These are phyloP conservation scores for Tuberolachnus salignus DNA, from an alignment of 2,888 invertebrate species.

Conservation along the genomic window DNA sequence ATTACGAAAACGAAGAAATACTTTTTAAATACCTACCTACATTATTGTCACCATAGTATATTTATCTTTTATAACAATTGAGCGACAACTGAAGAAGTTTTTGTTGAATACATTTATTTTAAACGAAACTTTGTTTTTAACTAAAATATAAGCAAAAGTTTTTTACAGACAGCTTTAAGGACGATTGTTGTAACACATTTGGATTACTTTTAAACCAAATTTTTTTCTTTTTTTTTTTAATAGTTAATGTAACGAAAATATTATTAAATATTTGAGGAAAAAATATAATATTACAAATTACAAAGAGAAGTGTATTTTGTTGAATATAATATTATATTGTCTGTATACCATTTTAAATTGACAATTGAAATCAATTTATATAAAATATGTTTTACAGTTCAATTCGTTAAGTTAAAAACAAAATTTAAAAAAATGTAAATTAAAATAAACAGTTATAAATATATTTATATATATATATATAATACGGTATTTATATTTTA, in stretches of 20 bases:
- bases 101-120: background rate
- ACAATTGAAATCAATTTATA: background rate
- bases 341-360: background rate
- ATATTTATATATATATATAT: background rate
- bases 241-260: background rate
- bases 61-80: conserved; percentile 1
- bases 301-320: too few relatives aligned
- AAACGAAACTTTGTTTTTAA: background rate
- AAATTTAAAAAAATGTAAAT: background rate
- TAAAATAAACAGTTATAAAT: too few relatives aligned
- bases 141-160: background rate
- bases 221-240: background rate
- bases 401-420: too few relatives aligned
- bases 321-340: too few relatives aligned
- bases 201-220: background rate
- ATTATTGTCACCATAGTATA: too few relatives aligned
- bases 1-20: too few relatives aligned
- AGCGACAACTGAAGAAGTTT: conserved; percentile 1
- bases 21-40: too few relatives aligned
- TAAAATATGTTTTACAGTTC: too few relatives aligned
- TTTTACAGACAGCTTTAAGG: background rate
- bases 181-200: background rate
- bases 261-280: background rate
- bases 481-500: too few relatives aligned
- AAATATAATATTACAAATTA: too few relatives aligned